phyloP scores from a whole-genome alignment of 2,113 vertebrate genomes.

The Fregetta grallaria region DNA sequence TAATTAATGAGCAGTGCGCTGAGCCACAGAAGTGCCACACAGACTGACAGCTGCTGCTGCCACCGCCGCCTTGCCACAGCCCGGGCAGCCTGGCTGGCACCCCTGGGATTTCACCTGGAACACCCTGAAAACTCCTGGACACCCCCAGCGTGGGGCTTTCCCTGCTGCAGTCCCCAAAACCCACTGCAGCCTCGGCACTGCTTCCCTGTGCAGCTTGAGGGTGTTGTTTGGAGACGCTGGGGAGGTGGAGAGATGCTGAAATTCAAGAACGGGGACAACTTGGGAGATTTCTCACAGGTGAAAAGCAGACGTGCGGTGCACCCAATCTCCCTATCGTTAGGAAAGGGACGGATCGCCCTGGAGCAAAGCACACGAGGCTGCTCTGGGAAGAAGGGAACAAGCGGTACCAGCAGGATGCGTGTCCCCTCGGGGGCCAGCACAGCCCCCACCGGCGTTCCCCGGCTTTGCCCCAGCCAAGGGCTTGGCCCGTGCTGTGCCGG shows the following conservation, averaged over 20 bases:
- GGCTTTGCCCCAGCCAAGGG: not conserved
- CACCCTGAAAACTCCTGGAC: not conserved
- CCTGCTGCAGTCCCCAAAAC: not conserved
- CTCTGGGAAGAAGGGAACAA: not conserved
- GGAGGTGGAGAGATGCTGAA: no score
- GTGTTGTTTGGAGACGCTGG: accelerated
- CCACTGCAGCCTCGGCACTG: not conserved
- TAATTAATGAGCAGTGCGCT: accelerated
- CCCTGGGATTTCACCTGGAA: not conserved
- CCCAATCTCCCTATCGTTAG: accelerated
- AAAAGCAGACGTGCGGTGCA: accelerated
- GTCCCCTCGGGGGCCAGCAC: not conserved
- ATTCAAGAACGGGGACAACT: accelerated
- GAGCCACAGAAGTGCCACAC: not conserved
- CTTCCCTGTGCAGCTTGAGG: accelerated
- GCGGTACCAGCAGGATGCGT: accelerated
- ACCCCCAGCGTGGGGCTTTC: accelerated
- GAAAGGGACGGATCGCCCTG: accelerated
- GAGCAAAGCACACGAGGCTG: not conserved
- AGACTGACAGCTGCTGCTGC: not conserved
- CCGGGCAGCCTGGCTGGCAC: no score
- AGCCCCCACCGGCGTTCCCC: accelerated
- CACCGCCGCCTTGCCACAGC: not conserved
- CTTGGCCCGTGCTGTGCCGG: not conserved
- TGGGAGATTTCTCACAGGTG: accelerated